These are phyloP conservation scores for Marisa cornuarietis DNA, from an alignment of 1,140 invertebrate genomes.

Conservation along the genomic window DNA sequence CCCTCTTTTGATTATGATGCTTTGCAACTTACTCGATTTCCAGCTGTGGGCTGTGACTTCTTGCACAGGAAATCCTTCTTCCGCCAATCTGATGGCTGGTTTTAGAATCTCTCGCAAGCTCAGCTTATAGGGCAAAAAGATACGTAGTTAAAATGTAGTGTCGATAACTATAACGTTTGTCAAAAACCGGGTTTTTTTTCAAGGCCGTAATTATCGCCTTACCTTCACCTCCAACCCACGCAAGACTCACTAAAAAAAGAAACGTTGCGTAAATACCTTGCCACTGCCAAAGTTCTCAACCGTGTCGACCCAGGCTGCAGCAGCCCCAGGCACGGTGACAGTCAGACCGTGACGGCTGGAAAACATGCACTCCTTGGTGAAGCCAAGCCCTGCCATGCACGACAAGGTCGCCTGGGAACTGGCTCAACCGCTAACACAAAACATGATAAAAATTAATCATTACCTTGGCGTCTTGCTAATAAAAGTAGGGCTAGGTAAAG, in stretches of 20 bases:
- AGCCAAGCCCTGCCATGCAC: constrained; percentile 43
- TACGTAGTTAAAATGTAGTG: neutral
- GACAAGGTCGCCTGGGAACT: constrained; percentile 44
- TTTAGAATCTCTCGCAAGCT: constrained; percentile 43
- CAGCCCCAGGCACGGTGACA: constrained; percentile 63
- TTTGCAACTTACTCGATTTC: constrained; percentile 47
- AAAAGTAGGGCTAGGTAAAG: too few relatives aligned
- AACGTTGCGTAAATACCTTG: constrained; percentile 44
- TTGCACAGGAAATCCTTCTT: constrained; percentile 63
- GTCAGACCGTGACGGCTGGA: constrained; percentile 54
- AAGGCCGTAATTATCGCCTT: too few relatives aligned
- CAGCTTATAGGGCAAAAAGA: constrained; percentile 33
- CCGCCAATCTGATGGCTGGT: constrained; percentile 63
- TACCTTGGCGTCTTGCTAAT: too few relatives aligned
- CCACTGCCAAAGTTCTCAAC: constrained; percentile 59
- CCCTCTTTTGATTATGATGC: constrained; percentile 5
- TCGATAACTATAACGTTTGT: neutral
- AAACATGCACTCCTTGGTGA: constrained; percentile 31
- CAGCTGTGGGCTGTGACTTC: constrained; percentile 51
- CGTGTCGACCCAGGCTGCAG: constrained; percentile 59
- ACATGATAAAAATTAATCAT: too few relatives aligned
- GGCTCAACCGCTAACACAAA: constrained; percentile 47
- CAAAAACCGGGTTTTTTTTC: neutral
- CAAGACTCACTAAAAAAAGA: too few relatives aligned
- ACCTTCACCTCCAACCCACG: too few relatives aligned